Evolutionary conservation across 30 jellyfish, hydroid and myxozoan genomes (phyloP).

Genomic region (Morbakka virulenta): DNA sequence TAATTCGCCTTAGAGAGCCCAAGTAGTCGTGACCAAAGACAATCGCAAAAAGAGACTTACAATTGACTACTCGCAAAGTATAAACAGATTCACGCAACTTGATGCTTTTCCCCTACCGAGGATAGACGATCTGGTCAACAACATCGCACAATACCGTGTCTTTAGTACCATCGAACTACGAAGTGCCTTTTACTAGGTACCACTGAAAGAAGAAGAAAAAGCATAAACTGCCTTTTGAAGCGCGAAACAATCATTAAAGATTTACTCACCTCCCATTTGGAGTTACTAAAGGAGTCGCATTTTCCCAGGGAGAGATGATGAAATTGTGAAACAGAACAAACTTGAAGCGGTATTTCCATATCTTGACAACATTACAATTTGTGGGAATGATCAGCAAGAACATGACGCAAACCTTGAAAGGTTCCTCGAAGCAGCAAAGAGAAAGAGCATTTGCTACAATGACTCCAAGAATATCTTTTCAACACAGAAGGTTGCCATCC

Average conservation of each 20-base stretch:
- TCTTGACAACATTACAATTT: constrained; percentile 37
- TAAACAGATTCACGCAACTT: constrained; percentile 11
- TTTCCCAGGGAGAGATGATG: constrained; percentile 23
- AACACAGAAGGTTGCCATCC: constrained; percentile 6
- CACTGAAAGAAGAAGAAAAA: constrained; percentile 25
- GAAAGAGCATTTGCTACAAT: constrained; percentile 25
- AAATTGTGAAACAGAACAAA: constrained; percentile 3
- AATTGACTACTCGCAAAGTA: constrained; percentile 39
- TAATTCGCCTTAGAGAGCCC: constrained; percentile 78
- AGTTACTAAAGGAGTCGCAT: constrained; percentile 63
- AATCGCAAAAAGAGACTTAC: constrained; percentile 22
- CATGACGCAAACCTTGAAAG: constrained; percentile 56
- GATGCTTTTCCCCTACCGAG: constrained; percentile 51
- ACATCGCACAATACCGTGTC: no score
- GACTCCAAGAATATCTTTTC: constrained; percentile 15
- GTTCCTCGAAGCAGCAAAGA: constrained; percentile 57
- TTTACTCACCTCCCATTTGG: constrained; percentile 46
- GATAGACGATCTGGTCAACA: constrained; percentile 19
- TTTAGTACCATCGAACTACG: no score
- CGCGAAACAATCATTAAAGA: constrained; percentile 19
- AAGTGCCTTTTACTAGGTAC: constrained; percentile 21
- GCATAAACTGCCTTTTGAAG: constrained; percentile 63
- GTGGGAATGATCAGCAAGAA: constrained; percentile 52
- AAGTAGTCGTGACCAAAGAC: constrained; percentile 1
- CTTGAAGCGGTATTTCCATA: constrained; percentile 34